phyloP scores from a whole-genome alignment of 2,888 invertebrate genomes.

The Vanessa cardui region DNA sequence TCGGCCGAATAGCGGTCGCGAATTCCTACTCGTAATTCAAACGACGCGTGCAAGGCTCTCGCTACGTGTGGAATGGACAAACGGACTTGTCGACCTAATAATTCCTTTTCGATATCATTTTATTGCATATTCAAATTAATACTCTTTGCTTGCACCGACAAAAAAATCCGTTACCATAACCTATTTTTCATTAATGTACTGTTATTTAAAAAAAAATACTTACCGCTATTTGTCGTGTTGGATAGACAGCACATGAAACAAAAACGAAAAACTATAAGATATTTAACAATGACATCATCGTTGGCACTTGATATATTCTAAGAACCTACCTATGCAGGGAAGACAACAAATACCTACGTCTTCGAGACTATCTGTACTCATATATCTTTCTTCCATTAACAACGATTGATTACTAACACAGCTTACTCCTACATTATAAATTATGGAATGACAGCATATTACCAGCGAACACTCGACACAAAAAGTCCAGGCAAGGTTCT shows the following conservation, averaged over 20 bases:
- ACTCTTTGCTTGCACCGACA: slow-evolving; percentile 27
- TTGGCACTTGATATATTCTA: neutral
- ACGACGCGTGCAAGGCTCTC: slow-evolving; percentile 59
- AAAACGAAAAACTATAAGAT: slow-evolving; percentile 44
- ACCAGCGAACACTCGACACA: slow-evolving; percentile 52
- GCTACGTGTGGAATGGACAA: slow-evolving; percentile 72
- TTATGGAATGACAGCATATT: slow-evolving; percentile 30
- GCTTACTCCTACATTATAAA: slow-evolving; percentile 28
- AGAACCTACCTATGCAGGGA: slow-evolving; percentile 62
- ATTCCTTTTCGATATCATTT: slow-evolving; percentile 61
- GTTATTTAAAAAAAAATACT: slow-evolving; percentile 50
- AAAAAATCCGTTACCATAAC: slow-evolving; percentile 24
- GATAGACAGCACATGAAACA: slow-evolving; percentile 75
- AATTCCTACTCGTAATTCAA: slow-evolving; percentile 81
- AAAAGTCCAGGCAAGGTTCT: slow-evolving; percentile 57
- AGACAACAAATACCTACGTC: slow-evolving; percentile 75
- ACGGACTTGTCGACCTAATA: slow-evolving; percentile 77
- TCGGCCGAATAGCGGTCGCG: slow-evolving; percentile 79
- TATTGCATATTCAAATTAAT: slow-evolving; percentile 49
- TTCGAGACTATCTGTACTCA: slow-evolving; percentile 70
- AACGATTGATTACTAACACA: slow-evolving; percentile 33
- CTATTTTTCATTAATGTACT: neutral
- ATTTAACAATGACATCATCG: neutral
- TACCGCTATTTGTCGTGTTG: slow-evolving; percentile 62
- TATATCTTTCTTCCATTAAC: slow-evolving; percentile 67